Evolutionary conservation across 2,113 vertebrate species (phyloP), one percentile per base, ranked within the genome.

Genomic region (Xiphophorus hellerii): DNA sequence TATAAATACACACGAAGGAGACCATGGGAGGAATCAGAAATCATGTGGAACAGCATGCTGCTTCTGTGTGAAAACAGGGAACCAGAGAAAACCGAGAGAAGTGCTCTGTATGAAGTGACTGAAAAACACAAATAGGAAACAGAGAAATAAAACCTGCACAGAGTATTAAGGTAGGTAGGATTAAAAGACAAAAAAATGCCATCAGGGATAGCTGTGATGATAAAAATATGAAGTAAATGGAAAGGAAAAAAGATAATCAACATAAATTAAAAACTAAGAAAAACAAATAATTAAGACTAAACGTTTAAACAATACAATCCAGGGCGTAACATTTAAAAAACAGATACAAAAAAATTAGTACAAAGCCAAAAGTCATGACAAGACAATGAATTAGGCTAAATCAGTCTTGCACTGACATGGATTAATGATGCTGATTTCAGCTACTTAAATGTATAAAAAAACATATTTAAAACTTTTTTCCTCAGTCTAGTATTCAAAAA

Each of bases 401-500:
- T 58, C 22, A 42, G 1, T 58, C 25, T 58, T 2, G 10, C 22
- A 58, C 7, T 1, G 25, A n/a, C 25, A n/a, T 20, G 25, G 51
- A 25, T 58, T n/a, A 25, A 58, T 58, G 22, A n/a, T n/a, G 17
- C 51, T 10, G 51, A 58, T n/a, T 58, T 11, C 51, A 58, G 51
- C 51, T n/a, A 6, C 7, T 58, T 25, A n/a, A 48, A 20, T 17
- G 1, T 5, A 20, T 6, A 6, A 20, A 48, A 14, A 58, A 58
- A 58, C 3, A 25, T 25, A 10, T 58, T 20, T 17, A 58, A 10
- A 9, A 58, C 22, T 58, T 58, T 9, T 58, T 0, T 2, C 25
- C 9, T 25, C 22, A 2, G 17, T 35, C 71, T 39, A 14, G 15
- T 20, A 71, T 81, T 83, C 15, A 77, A 83, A 71, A 77, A 44